Evolutionary conservation across 2,113 vertebrate genomes (phyloP).

Genomic region (Diphyllodes magnificus): DNA sequence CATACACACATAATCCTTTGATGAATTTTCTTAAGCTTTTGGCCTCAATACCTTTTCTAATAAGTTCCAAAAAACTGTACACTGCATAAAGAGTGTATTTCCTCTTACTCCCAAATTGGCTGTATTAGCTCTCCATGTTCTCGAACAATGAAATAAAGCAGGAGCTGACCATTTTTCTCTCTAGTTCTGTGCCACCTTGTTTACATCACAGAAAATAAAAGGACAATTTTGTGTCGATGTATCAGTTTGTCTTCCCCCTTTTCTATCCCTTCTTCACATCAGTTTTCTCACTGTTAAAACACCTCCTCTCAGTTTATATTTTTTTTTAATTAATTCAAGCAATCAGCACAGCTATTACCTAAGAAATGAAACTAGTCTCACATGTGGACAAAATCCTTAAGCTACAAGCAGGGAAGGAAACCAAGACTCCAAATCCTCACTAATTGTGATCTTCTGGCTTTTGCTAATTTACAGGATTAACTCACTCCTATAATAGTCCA

Average conservation of each 20-base stretch:
- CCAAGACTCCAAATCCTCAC: constrained; percentile 54
- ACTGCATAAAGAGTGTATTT: background rate
- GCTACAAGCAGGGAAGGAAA: constrained; percentile 16
- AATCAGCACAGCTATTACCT: background rate
- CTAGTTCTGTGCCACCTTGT: background rate
- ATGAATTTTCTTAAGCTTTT: background rate
- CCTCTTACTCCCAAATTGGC: background rate
- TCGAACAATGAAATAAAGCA: background rate
- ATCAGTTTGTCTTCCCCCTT: background rate
- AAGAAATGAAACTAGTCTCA: background rate
- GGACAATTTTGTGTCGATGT: background rate
- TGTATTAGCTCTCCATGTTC: background rate
- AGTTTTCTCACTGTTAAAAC: background rate
- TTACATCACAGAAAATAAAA: background rate
- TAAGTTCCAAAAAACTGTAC: background rate
- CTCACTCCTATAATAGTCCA: constrained; percentile 27
- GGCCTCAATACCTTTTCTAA: background rate
- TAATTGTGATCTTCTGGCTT: constrained; percentile 64
- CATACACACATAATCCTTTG: background rate
- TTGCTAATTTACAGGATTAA: constrained; percentile 63
- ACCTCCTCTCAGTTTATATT: background rate
- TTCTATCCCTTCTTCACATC: background rate
- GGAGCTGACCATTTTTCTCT: background rate
- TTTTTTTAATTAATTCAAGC: background rate
- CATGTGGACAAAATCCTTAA: constrained; percentile 22